Percentiles rank a stretch among this genome's conserved stretches.
phyloP scores from a whole-genome alignment of 2,888 invertebrate species.

The Muschampia plurimacula region DNA sequence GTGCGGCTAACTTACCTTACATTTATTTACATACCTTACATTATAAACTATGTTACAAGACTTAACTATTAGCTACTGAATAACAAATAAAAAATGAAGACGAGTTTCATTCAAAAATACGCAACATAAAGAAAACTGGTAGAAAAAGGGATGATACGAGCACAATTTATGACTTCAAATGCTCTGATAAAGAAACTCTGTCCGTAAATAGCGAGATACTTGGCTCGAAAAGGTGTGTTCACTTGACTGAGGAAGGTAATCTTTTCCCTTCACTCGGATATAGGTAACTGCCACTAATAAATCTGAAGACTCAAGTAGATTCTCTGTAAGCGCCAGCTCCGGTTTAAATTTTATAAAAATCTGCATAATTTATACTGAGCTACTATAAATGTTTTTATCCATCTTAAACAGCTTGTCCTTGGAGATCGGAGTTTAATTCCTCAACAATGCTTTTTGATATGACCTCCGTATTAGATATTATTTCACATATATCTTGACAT shows the following conservation, averaged over 20 bases:
- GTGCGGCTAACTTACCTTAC: too few relatives aligned
- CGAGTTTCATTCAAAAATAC: not conserved
- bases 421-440: too few relatives aligned
- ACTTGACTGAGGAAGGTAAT: slow-evolving; percentile 7
- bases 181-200: slow-evolving; percentile 7
- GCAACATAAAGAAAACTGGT: not conserved
- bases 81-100: too few relatives aligned
- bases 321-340: not conserved
- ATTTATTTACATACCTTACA: too few relatives aligned
- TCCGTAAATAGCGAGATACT: slow-evolving; percentile 2
- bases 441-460: too few relatives aligned
- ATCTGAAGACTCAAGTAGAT: not conserved
- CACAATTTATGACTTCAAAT: not conserved
- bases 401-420: too few relatives aligned
- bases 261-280: not conserved
- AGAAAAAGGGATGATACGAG: not conserved
- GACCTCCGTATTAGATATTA: too few relatives aligned
- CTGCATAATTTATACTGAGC: not conserved
- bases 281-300: slow-evolving; percentile 5
- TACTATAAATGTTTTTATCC: not conserved
- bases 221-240: not conserved
- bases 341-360: not conserved
- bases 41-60: too few relatives aligned
- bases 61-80: too few relatives aligned
- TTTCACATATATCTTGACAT: too few relatives aligned